phyloP scores from a whole-genome alignment of 1,140 invertebrate species.

The Camponotus floridanus region DNA sequence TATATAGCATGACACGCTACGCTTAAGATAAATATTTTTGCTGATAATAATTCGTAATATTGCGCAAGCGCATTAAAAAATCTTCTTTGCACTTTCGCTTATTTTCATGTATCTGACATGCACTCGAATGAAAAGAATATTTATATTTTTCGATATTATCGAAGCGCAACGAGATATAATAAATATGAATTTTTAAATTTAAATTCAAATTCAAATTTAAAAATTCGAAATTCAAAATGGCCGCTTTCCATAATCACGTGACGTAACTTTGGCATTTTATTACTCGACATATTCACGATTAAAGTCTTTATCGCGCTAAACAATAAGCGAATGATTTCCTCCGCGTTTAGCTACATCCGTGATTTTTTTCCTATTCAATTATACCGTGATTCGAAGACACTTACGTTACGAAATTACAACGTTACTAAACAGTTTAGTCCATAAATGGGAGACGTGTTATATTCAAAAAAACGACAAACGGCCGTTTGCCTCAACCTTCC shows the following conservation, averaged over 20 bases:
- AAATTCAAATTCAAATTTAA: no score
- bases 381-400: background rate
- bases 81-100: background rate
- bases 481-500: constrained; percentile 45
- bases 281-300: no score
- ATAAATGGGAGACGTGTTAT: constrained; percentile 60
- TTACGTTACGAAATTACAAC: constrained; percentile 57
- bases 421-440: constrained; percentile 53
- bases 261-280: background rate
- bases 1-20: background rate
- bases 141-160: background rate
- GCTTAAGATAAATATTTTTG: constrained; percentile 45
- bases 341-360: background rate
- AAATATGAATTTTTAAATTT: background rate
- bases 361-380: constrained; percentile 23
- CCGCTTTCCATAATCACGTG: no score
- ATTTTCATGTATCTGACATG: background rate
- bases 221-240: background rate
- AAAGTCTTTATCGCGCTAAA: no score
- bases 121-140: background rate
- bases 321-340: background rate
- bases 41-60: constrained; percentile 27
- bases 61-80: background rate
- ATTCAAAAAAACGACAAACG: constrained; percentile 53
- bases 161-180: background rate